phyloP scores from a whole-genome alignment of 2,888 invertebrate genomes.

The Caradrina kadenii region DNA sequence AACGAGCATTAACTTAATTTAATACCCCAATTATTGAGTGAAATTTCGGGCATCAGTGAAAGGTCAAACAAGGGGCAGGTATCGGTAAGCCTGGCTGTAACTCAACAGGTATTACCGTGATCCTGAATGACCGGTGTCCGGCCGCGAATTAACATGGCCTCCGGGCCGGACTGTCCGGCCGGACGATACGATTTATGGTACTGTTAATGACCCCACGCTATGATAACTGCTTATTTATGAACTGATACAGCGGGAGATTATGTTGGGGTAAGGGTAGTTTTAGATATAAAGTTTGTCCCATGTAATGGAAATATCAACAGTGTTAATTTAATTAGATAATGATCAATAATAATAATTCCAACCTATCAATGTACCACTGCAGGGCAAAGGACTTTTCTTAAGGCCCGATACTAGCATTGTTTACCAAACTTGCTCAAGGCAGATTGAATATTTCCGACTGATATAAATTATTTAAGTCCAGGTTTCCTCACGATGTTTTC shows the following conservation, averaged over 20 bases:
- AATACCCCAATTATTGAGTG: slow-evolving; percentile 58
- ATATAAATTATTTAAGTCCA: too few species aligned
- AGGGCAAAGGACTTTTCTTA: too few species aligned
- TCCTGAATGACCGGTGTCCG: slow-evolving; percentile 83
- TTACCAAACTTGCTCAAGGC: too few species aligned
- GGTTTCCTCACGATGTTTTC: too few species aligned
- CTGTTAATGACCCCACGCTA: slow-evolving; percentile 73
- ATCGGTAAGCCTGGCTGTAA: slow-evolving; percentile 81
- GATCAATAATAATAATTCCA: too few species aligned
- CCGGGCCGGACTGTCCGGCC: slow-evolving; percentile 58
- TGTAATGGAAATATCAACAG: background rate
- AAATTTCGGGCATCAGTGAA: slow-evolving; percentile 60
- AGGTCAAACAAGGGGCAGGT: slow-evolving; percentile 70
- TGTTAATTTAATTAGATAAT: slow-evolving; percentile 5
- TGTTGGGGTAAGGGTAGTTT: slow-evolving; percentile 39
- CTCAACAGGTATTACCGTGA: slow-evolving; percentile 89
- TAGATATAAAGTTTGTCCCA: slow-evolving; percentile 6
- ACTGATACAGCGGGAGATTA: slow-evolving; percentile 55
- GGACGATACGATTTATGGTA: slow-evolving; percentile 72
- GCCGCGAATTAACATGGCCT: slow-evolving; percentile 80
- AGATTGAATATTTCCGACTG: too few species aligned
- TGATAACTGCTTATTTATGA: slow-evolving; percentile 68
- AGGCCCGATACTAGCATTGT: too few species aligned
- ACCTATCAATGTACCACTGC: too few species aligned
- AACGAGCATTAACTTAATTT: slow-evolving; percentile 48